A percentile compares a stretch with the other conserved stretches of the same genome.
phyloP scores from a whole-genome alignment of 2,797 vertebrate species.

The Muscicapa comitata region DNA sequence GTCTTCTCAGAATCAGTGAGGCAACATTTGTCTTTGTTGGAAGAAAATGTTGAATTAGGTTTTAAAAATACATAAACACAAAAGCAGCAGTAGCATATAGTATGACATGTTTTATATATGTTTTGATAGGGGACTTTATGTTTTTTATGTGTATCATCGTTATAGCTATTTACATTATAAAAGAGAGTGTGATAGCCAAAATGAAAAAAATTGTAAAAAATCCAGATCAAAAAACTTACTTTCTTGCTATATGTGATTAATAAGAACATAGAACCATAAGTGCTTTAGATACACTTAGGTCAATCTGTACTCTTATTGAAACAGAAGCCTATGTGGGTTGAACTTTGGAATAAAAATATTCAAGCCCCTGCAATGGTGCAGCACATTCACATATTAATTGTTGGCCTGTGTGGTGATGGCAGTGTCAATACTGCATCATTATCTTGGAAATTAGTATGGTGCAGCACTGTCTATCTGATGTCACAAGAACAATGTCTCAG shows the following conservation, averaged over 20 bases:
- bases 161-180: background rate
- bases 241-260: background rate
- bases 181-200: background rate
- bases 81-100: background rate
- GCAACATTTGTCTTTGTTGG: background rate
- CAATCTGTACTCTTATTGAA: background rate
- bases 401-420: background rate
- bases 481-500: background rate
- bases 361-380: background rate
- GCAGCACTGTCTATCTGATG: background rate
- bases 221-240: background rate
- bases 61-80: background rate
- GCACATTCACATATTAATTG: background rate
- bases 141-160: background rate
- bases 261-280: background rate
- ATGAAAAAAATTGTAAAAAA: background rate
- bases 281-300: background rate
- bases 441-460: background rate
- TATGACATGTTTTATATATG: background rate
- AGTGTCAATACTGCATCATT: rapidly evolving
- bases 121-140: background rate
- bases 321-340: background rate
- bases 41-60: background rate
- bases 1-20: background rate
- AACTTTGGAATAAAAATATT: background rate